Evolutionary conservation across 2,113 vertebrate genomes (phyloP), one percentile per base, ranked within the genome.

Genomic region (Asarcornis scutulata): DNA sequence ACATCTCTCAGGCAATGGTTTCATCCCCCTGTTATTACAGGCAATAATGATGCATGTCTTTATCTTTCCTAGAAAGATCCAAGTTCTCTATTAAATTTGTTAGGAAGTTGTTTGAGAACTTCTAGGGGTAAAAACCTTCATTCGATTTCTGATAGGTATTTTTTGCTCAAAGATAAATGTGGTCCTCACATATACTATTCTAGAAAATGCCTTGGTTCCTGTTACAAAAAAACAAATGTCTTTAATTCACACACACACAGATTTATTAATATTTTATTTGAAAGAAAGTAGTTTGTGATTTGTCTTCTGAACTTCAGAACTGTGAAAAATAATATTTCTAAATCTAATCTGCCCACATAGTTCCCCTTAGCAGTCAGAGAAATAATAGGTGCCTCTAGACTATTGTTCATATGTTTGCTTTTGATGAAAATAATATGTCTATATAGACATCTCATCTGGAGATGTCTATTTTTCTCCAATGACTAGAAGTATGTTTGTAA

Each of bases 141-240:
- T 53, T 53, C 31, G 59, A 20, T 66, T 76, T 86, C n/a, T 48
- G 23, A 59, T 46, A 32, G 64, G 34, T 48, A 27, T 6, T 40
- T 59, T 6, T 53, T 81, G 11, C 23, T 89, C 11, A 40, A 34
- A 89, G 21, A 53, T 22, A 40, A 59, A 59, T 20, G 7, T 56
- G 7, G 17, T 64, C 32, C 5, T 62, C 18, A 9, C 10, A 15
- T 3, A 31, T 60, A 14, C 32, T 22, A 67, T 73, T 84, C 15
- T 13, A 83, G 13, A 11, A 69, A 29, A 16, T 31, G 9, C 2
- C 25, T 88, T 64, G 10, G 3, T 83, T 75, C 22, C 23, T 59
- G 6, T 17, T 59, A 50, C 8, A 76, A 40, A 40, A 40, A 12
- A 63, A 3, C 0, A 2, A 66, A 69, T 23, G 2, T 82, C 13